Evolutionary conservation across 2,113 vertebrate genomes (phyloP), one percentile per base, ranked within the genome.

Genomic region (Mormyrus iriodes): DNA sequence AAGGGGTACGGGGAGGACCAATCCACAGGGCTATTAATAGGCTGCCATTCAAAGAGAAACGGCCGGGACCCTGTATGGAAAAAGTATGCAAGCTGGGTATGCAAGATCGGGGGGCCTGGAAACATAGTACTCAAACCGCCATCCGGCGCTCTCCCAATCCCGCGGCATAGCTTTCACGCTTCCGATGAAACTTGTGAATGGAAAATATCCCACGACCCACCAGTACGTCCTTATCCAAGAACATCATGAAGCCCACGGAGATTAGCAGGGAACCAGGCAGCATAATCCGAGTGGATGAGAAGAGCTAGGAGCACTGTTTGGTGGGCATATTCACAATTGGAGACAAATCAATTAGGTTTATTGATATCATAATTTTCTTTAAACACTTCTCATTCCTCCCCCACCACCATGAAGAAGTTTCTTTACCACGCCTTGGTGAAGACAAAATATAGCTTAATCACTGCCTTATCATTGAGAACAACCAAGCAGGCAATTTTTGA

Each of bases 181-280:
- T 90, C 2, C 3, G 10, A 15, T 85, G 86, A 51, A 85, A 89
- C 90, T 91, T 91, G 89, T 89, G 90, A 91, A 92, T 84, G 90
- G 90, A 93, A 90, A 90, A 61, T 90, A 84, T 88, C 58, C 12
- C 53, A 52, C 82, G 55, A 51, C 15, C 51, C 69, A 24, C 44
- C 65, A n/a, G 15, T n/a, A 86, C 90, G 90, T 92, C 93, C 91
- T 90, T 94, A n/a, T 93, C 92, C 93, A 89, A 42, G 15, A 31
- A 44, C 85, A 89, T 90, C 91, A 90, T 92, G 90, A 89, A 91
- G 90, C 91, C 90, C 48, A 83, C 2, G 35, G 69, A 73, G 17
- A 86, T 82, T 19, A 24, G 39, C 44, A 35, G 19, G 21, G 44
- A 5, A 17, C 21, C 21, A 6, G 17, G 19, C 19, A 0, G 44